phyloP scores from a whole-genome alignment of 2,113 vertebrate species.

The Capreolus pygargus region DNA sequence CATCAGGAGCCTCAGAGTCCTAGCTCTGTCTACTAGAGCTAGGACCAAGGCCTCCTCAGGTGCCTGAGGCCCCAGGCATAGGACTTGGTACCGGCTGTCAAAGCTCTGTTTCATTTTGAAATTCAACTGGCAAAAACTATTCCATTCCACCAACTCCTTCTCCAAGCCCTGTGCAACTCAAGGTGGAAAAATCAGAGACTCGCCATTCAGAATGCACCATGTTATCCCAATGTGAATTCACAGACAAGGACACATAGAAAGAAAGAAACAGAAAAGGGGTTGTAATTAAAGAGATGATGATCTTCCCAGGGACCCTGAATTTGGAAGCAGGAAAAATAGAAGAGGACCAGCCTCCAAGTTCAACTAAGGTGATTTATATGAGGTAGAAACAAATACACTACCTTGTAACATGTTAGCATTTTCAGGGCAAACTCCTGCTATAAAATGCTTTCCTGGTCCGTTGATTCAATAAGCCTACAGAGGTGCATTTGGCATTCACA shows the following conservation, averaged over 20 bases:
- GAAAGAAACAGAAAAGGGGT: neutral
- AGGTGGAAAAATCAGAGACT: neutral
- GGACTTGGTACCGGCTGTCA: neutral
- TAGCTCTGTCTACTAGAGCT: neutral
- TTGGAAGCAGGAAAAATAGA: conserved; percentile 25
- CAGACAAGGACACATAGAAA: neutral
- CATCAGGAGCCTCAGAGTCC: neutral
- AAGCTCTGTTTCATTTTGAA: neutral
- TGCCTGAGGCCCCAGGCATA: neutral
- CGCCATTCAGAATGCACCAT: neutral
- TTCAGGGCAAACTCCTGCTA: neutral
- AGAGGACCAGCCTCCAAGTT: neutral
- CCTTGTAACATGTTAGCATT: neutral
- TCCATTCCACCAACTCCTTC: neutral
- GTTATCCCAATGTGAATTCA: neutral
- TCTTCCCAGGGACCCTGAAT: neutral
- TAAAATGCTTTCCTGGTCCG: neutral
- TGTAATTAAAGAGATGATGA: neutral
- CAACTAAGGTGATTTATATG: neutral
- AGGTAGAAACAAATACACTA: neutral
- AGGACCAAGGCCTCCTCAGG: neutral
- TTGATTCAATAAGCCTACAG: neutral
- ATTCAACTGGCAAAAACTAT: neutral
- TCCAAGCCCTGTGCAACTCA: neutral
- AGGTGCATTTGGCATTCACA: neutral